Conservation (phyloP, 2,888 invertebrate genomes). For the Athalia rosae region DNA sequence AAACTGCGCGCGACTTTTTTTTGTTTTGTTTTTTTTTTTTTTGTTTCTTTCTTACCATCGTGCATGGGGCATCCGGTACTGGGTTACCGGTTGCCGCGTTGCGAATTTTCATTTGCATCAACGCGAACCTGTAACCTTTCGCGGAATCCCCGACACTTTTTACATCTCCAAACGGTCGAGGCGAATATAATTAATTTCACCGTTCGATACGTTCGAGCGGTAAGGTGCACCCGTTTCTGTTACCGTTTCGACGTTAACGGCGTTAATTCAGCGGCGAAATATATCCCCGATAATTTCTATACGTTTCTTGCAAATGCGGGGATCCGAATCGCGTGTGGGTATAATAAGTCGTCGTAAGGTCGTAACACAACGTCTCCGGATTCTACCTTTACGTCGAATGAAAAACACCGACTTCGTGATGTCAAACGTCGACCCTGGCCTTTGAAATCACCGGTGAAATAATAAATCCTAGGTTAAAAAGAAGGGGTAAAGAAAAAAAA, state of each 20-base stretch:
- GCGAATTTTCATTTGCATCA: constrained; percentile 9
- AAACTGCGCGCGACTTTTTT: neutral
- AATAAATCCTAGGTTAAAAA: neutral
- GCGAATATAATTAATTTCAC: constrained; percentile 32
- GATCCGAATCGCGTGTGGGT: constrained; percentile 38
- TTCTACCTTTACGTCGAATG: constrained; percentile 21
- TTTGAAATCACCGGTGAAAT: constrained; percentile 15
- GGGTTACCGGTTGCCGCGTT: neutral
- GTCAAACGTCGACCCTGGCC: constrained; percentile 45
- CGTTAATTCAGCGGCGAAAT: constrained; percentile 9
- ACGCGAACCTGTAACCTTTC: constrained; percentile 10
- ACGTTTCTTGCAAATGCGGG: constrained; percentile 37
- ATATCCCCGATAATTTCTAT: constrained; percentile 21
- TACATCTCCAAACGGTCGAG: neutral
- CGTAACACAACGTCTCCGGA: constrained; percentile 32
- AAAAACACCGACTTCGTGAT: constrained; percentile 45
- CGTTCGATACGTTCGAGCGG: neutral
- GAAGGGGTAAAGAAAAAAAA: neutral
- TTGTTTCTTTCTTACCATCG: too few species aligned
- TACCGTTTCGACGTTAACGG: constrained; percentile 21
- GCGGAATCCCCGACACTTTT: constrained; percentile 13
- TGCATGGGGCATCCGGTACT: neutral
- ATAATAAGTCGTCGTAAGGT: constrained; percentile 40
- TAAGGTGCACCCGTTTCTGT: constrained; percentile 26
- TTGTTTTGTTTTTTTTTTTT: too few species aligned